These are phyloP conservation scores for Drosophila elegans DNA, from an alignment of 1,140 invertebrate species.

Conservation along the genomic window DNA sequence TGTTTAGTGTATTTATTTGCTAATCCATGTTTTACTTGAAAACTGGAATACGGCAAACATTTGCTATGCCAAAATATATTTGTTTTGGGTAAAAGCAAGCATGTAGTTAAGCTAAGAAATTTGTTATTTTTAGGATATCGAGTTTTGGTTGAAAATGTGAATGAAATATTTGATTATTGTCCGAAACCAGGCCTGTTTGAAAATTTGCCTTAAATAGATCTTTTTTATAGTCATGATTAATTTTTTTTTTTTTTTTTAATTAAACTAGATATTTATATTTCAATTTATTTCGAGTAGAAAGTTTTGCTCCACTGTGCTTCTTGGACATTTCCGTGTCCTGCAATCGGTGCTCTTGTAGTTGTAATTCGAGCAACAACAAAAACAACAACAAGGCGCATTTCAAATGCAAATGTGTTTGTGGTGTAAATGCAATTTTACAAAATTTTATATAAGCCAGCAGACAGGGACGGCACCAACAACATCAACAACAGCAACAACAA, in stretches of 20 bases:
- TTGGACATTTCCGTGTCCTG: constrained; percentile 48
- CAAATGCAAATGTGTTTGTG: constrained; percentile 83
- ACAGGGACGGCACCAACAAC: constrained; percentile 4
- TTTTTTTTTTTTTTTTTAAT: too few relatives aligned
- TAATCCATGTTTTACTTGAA: constrained; percentile 8
- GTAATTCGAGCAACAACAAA: constrained; percentile 49
- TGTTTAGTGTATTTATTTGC: constrained; percentile 17
- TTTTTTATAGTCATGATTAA: too few relatives aligned
- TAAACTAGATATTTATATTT: too few relatives aligned
- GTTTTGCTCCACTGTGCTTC: constrained; percentile 14
- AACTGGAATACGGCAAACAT: constrained; percentile 17
- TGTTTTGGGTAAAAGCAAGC: not conserved
- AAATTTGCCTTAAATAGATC: too few relatives aligned
- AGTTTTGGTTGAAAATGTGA: too few relatives aligned
- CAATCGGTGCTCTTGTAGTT: constrained; percentile 64
- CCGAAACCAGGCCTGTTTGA: too few relatives aligned
- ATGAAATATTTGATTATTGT: too few relatives aligned
- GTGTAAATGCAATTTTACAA: constrained; percentile 84
- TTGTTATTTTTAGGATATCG: too few relatives aligned
- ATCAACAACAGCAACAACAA: not conserved
- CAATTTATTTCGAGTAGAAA: too few relatives aligned
- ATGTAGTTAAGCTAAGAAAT: too few relatives aligned
- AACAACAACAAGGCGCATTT: constrained; percentile 50
- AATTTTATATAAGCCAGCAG: constrained; percentile 77
- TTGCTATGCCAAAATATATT: constrained; percentile 11